These are phyloP conservation scores for Brachylomia viminalis DNA, from an alignment of 2,888 invertebrate genomes.

Conservation along the genomic window DNA sequence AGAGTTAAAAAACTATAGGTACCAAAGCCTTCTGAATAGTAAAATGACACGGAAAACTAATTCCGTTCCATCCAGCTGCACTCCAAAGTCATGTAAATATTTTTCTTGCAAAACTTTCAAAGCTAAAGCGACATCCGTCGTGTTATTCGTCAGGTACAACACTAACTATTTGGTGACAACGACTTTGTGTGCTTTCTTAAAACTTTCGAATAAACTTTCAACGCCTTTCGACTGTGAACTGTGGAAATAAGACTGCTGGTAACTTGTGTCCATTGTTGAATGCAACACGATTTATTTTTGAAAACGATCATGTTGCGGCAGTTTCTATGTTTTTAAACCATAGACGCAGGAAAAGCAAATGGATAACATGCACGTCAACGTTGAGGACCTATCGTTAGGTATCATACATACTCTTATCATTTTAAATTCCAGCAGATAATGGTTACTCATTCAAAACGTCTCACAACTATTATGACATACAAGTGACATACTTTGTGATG, in stretches of 20 bases:
- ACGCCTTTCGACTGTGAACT: constrained; percentile 12
- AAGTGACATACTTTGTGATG: neutral
- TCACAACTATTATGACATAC: neutral
- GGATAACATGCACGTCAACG: neutral
- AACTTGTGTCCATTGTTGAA: constrained; percentile 28
- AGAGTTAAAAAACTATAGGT: neutral
- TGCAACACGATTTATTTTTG: constrained; percentile 2
- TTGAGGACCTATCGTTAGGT: neutral
- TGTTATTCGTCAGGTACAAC: constrained; percentile 43
- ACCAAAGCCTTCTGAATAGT: neutral
- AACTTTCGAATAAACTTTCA: constrained; percentile 46
- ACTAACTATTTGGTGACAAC: constrained; percentile 34
- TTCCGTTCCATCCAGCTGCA: neutral
- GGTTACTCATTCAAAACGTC: neutral
- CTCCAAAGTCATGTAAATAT: constrained; percentile 8
- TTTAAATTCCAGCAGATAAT: neutral
- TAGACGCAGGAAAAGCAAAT: neutral
- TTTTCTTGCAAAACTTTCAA: constrained; percentile 16
- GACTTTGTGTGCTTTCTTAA: constrained; percentile 25
- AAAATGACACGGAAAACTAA: neutral
- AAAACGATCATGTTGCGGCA: neutral
- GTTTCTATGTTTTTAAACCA: neutral
- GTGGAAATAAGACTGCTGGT: constrained; percentile 14
- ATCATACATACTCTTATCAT: neutral
- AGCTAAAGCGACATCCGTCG: constrained; percentile 33